A percentile compares a stretch with the other conserved stretches of the same genome.
Conservation (phyloP, 2,888 invertebrate species). For the Alitta virens region DNA sequence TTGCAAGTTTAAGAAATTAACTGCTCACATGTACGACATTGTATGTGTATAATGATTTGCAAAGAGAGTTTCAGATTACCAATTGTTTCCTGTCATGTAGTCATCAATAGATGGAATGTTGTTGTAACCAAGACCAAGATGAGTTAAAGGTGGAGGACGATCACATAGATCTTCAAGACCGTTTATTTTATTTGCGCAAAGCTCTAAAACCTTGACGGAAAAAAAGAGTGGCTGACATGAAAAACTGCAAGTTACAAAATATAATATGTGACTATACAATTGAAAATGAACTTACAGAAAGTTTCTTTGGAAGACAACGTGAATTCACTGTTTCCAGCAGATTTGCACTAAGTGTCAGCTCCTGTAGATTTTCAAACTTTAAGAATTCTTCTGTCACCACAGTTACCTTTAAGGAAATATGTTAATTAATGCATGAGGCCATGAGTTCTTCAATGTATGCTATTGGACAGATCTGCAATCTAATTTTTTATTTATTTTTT, state of each 20-base stretch:
- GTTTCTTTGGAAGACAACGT: slow-evolving; percentile 38
- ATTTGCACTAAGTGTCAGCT: slow-evolving; percentile 52
- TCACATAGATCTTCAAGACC: slow-evolving; percentile 46
- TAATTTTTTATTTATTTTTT: too few species aligned
- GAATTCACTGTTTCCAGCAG: slow-evolving; percentile 42
- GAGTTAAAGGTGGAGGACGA: slow-evolving; percentile 41
- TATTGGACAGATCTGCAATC: too few species aligned
- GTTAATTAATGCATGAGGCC: too few species aligned
- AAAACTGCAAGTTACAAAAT: slow-evolving; percentile 26
- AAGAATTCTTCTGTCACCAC: slow-evolving; percentile 47
- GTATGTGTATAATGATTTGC: too few species aligned
- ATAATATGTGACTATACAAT: too few species aligned
- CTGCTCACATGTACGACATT: too few species aligned
- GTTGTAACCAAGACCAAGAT: slow-evolving; percentile 53
- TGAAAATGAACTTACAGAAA: too few species aligned
- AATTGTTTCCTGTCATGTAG: slow-evolving; percentile 46
- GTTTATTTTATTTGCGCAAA: slow-evolving; percentile 52
- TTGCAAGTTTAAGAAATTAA: too few species aligned
- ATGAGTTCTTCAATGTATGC: too few species aligned
- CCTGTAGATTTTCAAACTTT: slow-evolving; percentile 46
- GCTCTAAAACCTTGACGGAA: slow-evolving; percentile 53
- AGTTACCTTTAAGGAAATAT: too few species aligned
- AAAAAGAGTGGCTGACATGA: too few species aligned
- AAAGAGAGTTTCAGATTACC: too few species aligned
- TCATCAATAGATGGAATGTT: slow-evolving; percentile 44